Evolutionary conservation across 2,888 invertebrate species (phyloP).

Genomic region (Pimpla rufipes): DNA sequence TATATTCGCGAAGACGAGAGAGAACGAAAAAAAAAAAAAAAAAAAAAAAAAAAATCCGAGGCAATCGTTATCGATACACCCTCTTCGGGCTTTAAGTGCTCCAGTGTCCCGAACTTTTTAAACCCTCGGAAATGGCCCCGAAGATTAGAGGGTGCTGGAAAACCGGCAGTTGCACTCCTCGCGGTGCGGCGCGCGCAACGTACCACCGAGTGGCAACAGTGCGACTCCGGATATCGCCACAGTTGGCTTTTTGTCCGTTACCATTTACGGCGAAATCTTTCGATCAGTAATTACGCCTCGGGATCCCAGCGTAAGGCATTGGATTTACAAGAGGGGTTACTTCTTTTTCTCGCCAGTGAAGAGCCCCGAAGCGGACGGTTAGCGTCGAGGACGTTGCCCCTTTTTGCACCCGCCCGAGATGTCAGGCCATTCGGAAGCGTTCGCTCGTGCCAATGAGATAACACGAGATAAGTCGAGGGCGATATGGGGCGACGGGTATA

Average conservation of each 20-base stretch:
- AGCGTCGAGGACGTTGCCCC: constrained; percentile 7
- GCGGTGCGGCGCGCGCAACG: background rate
- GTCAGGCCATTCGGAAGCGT: constrained; percentile 51
- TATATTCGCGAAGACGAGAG: background rate
- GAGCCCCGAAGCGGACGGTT: background rate
- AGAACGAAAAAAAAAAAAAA: constrained; percentile 1
- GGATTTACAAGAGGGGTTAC: constrained; percentile 33
- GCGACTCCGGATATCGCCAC: constrained; percentile 33
- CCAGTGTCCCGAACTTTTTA: constrained; percentile 26
- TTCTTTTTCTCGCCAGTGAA: constrained; percentile 1
- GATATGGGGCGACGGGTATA: background rate
- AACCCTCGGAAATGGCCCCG: constrained; percentile 46
- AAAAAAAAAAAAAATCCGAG: background rate
- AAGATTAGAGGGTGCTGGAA: constrained; percentile 55
- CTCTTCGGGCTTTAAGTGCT: background rate
- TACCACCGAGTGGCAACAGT: constrained; percentile 24
- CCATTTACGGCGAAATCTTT: constrained; percentile 62
- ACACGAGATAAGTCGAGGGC: constrained; percentile 22
- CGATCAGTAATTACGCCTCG: constrained; percentile 64
- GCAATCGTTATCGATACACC: constrained; percentile 26
- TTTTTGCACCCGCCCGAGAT: constrained; percentile 40
- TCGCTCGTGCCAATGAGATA: constrained; percentile 57
- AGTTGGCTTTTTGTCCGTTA: constrained; percentile 52
- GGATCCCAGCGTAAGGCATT: constrained; percentile 24
- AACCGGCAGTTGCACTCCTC: background rate